Base-by-base conservation (phyloP, 2,113 vertebrate species). In the Strigops habroptila region DNA sequence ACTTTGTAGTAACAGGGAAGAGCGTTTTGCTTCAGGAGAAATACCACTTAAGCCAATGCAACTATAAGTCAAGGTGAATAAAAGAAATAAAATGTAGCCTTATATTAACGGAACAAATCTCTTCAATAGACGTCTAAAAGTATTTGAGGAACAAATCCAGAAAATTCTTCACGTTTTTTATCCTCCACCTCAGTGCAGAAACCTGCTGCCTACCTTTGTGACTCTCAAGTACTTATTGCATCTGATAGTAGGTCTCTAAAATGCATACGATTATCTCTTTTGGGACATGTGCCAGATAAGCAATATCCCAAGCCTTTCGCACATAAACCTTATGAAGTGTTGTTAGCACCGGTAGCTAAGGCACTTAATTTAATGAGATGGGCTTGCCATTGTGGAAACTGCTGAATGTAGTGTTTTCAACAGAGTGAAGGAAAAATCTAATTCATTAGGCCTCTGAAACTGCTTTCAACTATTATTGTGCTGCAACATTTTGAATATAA, bases 331-430 rank as follows among this genome's bases (percentile, higher is more conserved):
- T 68, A 96, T 95, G 87, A 98, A 97, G 92, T 94, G 84, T 87
- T 97, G 85, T 84, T 97, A 97, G 97, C 97, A 96, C 48, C 82
- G 75, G 79, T 68, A 52, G 68, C 65, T 74, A 79, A 92, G 83
- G 95, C 96, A 98, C 97, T 98, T 98, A 97, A 97, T 98, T 98
- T 98, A 98, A 98, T 98, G 98, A 98, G 96, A 96, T 44, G 90
- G 97, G 89, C 28, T 91, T 96, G 96, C 86, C 82, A 92, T 94
- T 96, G 89, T 92, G 96, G 96, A 98, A 98, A 98, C 94, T 98
- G 97, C 98, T 98, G 97, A 98, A 94, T 74, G 88, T 55, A 83
- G 88, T 77, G 79, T 88, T 98, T 97, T 95, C 96, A 91, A 82
- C 70, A 68, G 85, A 96, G 96, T 93, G 88, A 92, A 93, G 91